Evolutionary conservation across 2,888 invertebrate species (phyloP).

Genomic region (Aspidapion aeneum): DNA sequence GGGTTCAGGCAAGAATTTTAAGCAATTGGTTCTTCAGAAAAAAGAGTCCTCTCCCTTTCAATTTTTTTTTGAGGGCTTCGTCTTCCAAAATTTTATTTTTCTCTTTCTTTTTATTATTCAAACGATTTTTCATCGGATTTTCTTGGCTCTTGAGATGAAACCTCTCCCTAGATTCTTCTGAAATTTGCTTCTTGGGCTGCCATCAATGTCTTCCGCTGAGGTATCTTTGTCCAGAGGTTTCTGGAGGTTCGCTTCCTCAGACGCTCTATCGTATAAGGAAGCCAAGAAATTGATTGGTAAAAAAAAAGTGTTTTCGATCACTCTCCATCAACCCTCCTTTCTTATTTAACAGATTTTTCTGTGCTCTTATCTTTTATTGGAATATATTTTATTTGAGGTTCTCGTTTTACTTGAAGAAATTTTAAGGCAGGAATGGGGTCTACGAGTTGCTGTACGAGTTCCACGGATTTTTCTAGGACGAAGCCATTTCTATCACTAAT

Average conservation of each 20-base stretch:
- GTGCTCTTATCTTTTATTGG: too few species aligned
- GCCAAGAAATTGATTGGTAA: too few species aligned
- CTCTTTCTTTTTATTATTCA: neutral
- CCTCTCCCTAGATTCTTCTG: constrained; percentile 39
- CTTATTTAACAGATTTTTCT: too few species aligned
- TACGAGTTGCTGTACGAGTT: neutral
- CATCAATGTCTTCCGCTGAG: neutral
- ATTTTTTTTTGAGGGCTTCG: too few species aligned
- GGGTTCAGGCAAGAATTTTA: neutral
- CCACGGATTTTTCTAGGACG: neutral
- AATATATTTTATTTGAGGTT: too few species aligned
- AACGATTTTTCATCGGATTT: neutral
- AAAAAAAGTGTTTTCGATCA: too few species aligned
- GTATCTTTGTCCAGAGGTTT: constrained; percentile 20
- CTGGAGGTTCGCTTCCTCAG: constrained; percentile 32
- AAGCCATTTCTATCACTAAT: neutral
- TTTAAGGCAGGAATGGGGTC: neutral
- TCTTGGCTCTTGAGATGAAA: constrained; percentile 11
- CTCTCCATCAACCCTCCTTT: too few species aligned
- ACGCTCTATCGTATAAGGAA: too few species aligned
- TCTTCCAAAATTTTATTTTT: too few species aligned
- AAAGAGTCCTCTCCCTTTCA: too few species aligned
- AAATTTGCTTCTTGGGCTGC: constrained; percentile 25
- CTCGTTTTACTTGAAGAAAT: too few species aligned
- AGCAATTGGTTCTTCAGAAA: too few species aligned